Evolutionary conservation across 2,888 invertebrate species (phyloP), one percentile per base, ranked within the genome.

Genomic region (Norana najaformis): DNA sequence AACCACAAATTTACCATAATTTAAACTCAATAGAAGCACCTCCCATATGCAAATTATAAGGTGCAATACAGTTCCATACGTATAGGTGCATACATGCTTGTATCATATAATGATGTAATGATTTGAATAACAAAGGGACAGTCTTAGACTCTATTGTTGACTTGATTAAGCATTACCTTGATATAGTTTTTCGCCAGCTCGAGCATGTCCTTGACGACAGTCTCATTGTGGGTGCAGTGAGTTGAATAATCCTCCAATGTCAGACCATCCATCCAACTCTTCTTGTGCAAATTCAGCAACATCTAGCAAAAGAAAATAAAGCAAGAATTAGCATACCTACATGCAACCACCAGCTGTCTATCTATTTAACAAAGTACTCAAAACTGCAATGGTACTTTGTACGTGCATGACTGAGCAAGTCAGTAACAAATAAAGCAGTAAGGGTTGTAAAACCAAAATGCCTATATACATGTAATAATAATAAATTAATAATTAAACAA

Each of bases 151-250:
- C 69, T 69, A 90, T 35, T 34, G 20, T 35, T 35, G 88, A n/a
- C 20, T n/a, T n/a, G 53, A 20, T 34, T 35, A 13, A 34, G 34
- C 5, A 91, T 91, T 93, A 96, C 96, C 96, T 98, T 98, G 95
- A 98, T 98, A 95, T 99, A 99, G 95, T 98, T 98, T 95, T 99
- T 99, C 90, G 99, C 99, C 93, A 99, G 96, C 91, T 98, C 98
- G 89, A 99, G 96, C 98, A 99, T 99, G 93, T 98, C 98, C 91
- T 97, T 96, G 2, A 99, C 98, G 88, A 98, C 98, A 90, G 96
- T 97, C 95, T 98, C 98, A 95, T 99, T 99, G 88, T 97, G 96
- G 92, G 97, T 96, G 95, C 98, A 98, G 95, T 99, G 99, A 92
- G 98, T 97, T 92, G 97, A 96, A 91, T 95, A 95, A 91, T 95